phyloP scores from a whole-genome alignment of 2,888 invertebrate genomes.

The Pollenia griseotomentosa region DNA sequence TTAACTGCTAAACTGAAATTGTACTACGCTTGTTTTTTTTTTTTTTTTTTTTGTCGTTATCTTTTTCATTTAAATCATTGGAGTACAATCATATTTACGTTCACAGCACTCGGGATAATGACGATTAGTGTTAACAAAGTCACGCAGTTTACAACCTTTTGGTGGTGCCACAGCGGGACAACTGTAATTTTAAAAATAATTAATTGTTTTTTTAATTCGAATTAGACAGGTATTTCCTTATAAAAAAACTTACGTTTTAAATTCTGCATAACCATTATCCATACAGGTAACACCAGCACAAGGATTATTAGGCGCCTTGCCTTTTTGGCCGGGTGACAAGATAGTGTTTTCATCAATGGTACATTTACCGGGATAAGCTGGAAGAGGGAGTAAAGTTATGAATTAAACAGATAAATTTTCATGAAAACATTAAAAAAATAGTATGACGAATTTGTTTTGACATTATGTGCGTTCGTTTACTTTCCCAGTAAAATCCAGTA shows the following conservation, averaged over 20 bases:
- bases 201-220: neutral
- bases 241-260: conserved; percentile 76
- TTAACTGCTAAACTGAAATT: neutral
- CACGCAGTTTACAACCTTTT: conserved; percentile 80
- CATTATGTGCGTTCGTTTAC: too few relatives aligned
- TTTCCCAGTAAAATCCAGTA: too few relatives aligned
- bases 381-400: neutral
- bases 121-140: conserved; percentile 80
- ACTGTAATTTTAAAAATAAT: conserved; percentile 43
- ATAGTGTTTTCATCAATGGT: conserved; percentile 76
- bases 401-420: neutral
- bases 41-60: conserved; percentile 19
- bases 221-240: neutral
- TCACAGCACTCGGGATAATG: conserved; percentile 79
- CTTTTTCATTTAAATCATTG: conserved; percentile 74
- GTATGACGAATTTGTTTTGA: too few relatives aligned
- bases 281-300: conserved; percentile 79
- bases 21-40: conserved; percentile 6
- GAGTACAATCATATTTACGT: conserved; percentile 78
- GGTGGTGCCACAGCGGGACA: conserved; percentile 79
- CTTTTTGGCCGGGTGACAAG: conserved; percentile 79
- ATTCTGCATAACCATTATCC: conserved; percentile 76
- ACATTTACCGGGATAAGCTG: conserved; percentile 81
- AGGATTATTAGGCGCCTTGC: conserved; percentile 79
- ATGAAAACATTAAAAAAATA: neutral